These are phyloP conservation scores for Zapornia atra DNA, from an alignment of 2,113 vertebrate species.

Conservation along the genomic window DNA sequence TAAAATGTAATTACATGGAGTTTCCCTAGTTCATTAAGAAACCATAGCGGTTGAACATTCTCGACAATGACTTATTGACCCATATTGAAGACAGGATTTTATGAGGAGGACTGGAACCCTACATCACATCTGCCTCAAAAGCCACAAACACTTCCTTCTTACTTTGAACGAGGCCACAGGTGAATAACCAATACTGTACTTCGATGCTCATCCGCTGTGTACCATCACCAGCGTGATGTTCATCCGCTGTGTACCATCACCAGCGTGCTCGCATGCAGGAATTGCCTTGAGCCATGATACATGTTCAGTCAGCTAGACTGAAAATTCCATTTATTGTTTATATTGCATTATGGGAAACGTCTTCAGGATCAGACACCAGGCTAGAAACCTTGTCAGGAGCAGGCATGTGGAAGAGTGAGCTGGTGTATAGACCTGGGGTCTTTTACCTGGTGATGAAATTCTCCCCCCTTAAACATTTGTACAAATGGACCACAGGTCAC, in stretches of 20 bases:
- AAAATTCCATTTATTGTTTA: neutral
- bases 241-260: neutral
- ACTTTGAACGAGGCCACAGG: slow-evolving; percentile 57
- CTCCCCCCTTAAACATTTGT: neutral
- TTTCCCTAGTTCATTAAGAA: slow-evolving; percentile 48
- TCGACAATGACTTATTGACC: slow-evolving; percentile 77
- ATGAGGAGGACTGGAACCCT: slow-evolving; percentile 63
- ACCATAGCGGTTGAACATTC: slow-evolving; percentile 67
- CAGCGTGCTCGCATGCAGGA: neutral
- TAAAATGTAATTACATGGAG: neutral
- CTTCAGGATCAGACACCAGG: neutral
- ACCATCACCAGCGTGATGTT: neutral
- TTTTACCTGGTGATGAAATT: neutral
- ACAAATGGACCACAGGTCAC: neutral
- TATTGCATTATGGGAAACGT: neutral
- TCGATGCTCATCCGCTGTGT: neutral
- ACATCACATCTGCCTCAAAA: slow-evolving; percentile 68
- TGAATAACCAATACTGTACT: slow-evolving; percentile 19
- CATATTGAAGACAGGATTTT: slow-evolving; percentile 47
- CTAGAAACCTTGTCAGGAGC: neutral
- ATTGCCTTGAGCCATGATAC: neutral
- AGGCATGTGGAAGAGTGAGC: neutral
- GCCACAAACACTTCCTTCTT: slow-evolving; percentile 76
- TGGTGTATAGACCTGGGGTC: neutral
- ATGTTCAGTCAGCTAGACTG: neutral